Evolutionary conservation across 2,888 invertebrate species (phyloP).

Genomic region (Priapulus caudatus): DNA sequence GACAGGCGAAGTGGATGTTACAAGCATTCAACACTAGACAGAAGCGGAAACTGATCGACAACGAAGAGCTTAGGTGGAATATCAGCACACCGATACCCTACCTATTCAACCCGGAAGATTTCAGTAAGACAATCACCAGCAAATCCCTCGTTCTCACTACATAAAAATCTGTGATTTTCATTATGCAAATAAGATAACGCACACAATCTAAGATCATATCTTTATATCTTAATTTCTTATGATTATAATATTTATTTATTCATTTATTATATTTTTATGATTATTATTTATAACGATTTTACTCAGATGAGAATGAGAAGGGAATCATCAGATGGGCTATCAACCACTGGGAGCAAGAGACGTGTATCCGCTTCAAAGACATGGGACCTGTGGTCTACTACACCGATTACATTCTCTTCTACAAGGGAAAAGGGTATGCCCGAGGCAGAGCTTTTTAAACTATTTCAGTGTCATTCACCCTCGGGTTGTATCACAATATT

Average conservation of each 20-base stretch:
- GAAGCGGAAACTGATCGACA: slow-evolving; percentile 3
- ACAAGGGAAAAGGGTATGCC: neutral
- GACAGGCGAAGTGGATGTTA: neutral
- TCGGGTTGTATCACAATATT: too few relatives aligned
- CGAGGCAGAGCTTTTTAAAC: too few relatives aligned
- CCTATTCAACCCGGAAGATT: neutral
- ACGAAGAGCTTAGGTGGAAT: neutral
- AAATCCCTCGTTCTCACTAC: too few relatives aligned
- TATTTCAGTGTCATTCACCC: too few relatives aligned
- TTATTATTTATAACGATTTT: too few relatives aligned
- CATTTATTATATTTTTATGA: too few relatives aligned
- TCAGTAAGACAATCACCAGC: too few relatives aligned
- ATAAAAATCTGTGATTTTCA: too few relatives aligned
- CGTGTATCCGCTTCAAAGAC: neutral
- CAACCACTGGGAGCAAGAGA: neutral
- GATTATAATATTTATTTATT: too few relatives aligned
- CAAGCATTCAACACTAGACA: neutral
- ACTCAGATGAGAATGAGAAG: slow-evolving; percentile 1
- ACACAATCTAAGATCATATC: too few relatives aligned
- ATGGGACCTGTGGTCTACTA: neutral
- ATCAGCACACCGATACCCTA: neutral
- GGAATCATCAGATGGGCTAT: neutral
- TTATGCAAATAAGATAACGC: too few relatives aligned
- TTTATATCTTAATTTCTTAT: too few relatives aligned
- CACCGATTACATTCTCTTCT: slow-evolving; percentile 1